Base-by-base conservation (phyloP, 2,113 vertebrate genomes). In the Ictalurus furcatus region DNA sequence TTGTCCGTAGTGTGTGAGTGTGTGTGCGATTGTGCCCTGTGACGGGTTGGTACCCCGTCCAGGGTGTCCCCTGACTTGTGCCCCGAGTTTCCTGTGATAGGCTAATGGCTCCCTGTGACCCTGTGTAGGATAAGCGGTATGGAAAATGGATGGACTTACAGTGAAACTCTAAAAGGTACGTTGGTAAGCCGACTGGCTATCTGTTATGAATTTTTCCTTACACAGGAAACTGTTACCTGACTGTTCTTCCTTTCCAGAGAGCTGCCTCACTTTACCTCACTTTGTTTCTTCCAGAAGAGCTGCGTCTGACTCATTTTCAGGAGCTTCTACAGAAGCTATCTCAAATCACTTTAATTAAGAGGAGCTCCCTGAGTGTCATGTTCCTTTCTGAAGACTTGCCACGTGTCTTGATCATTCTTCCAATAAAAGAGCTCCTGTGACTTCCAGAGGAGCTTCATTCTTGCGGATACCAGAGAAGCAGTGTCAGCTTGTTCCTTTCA, bases 151-250 rank as follows among this genome's bases (percentile, higher is more conserved):
- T 48, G 48, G 48, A 48, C 48, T 52, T 48, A 1, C 11, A 14
- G 40, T 12, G 13, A 6, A 2, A 28, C 2, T 54, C 25, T 7
- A 78, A 17, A 48, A 76, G 37, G 23, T 13, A 48, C 3, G 44
- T 48, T 21, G 25, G 48, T 40, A 40, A 25, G 69, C 14, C 6
- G 4, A 19, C 11, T 73, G 16, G 90, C 83, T 91, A 95, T 94
- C 90, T 94, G 94, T 94, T 21, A 5, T 91, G 89, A 79, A 21
- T 19, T 73, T 21, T 69, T 78, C 21, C 54, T 17, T 59, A 23
- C 14, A 85, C 65, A 58, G 21, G n/a, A 54, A 28, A n/a, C n/a
- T n/a, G n/a, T n/a, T n/a, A n/a, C n/a, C 17, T 7, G n/a, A 16
- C 25, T n/a, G 54, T 28, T 78, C 54, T 79, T 54, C 25, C 12